Evolutionary conservation across 2,797 vertebrate genomes (phyloP).

Genomic region (Neostethus bicornis): DNA sequence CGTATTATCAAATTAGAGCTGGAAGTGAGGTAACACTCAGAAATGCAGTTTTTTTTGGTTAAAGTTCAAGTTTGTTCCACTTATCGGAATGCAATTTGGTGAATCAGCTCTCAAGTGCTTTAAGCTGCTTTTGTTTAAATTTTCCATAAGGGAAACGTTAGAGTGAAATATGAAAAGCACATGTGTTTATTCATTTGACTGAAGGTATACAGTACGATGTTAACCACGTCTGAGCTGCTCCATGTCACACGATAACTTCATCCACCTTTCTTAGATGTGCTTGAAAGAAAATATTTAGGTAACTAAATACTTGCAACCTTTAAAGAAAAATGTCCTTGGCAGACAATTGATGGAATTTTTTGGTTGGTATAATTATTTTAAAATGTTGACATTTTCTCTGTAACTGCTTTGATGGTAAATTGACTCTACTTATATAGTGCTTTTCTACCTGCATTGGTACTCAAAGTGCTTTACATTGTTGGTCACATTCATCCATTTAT

Average conservation of each 20-base stretch:
- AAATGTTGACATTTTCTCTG: slow-evolving; percentile 8
- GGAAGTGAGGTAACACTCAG: too few species aligned
- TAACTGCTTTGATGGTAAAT: slow-evolving; percentile 2
- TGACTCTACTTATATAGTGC: too few species aligned
- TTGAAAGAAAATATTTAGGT: slow-evolving; percentile 60
- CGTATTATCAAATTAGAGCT: too few species aligned
- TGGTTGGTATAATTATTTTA: slow-evolving; percentile 23
- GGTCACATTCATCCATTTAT: too few species aligned
- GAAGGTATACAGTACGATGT: slow-evolving; percentile 47
- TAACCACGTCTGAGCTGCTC: slow-evolving; percentile 61
- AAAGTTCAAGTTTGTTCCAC: not conserved
- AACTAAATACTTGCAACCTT: slow-evolving; percentile 48
- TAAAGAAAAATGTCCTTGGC: slow-evolving; percentile 53
- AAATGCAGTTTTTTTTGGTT: too few species aligned
- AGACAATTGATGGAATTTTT: slow-evolving; percentile 27
- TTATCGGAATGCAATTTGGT: not conserved
- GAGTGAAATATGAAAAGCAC: slow-evolving; percentile 33
- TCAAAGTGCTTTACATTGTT: too few species aligned
- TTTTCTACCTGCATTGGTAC: too few species aligned
- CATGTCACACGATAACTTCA: slow-evolving; percentile 49
- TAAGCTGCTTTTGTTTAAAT: slow-evolving; percentile 45
- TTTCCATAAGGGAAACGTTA: slow-evolving; percentile 45
- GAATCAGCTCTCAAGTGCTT: slow-evolving; percentile 39
- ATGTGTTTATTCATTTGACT: slow-evolving; percentile 66
- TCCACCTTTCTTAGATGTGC: slow-evolving; percentile 46